Evolutionary conservation across 2,797 vertebrate species (phyloP).

Genomic region (Oreochromis grahami): DNA sequence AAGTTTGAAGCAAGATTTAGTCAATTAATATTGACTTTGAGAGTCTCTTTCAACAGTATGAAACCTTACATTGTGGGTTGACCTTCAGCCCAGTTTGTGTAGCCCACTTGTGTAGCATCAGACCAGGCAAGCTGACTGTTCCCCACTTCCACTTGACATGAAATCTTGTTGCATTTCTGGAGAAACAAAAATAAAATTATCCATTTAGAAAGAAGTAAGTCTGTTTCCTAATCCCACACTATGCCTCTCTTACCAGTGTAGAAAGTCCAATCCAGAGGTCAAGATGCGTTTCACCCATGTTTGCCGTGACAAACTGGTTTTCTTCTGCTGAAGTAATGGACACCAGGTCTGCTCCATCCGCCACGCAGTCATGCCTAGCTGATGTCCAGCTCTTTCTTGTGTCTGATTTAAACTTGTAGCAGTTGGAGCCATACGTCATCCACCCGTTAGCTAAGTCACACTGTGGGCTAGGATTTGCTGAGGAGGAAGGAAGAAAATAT

Average conservation of each 20-base stretch:
- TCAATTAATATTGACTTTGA: not conserved
- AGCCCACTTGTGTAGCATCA: constrained; percentile 12
- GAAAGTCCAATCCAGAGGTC: constrained; percentile 79
- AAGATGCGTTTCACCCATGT: constrained; percentile 22
- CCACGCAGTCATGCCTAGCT: constrained; percentile 71
- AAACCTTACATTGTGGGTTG: constrained; percentile 65
- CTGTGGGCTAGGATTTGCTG: constrained; percentile 66
- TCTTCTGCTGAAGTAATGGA: constrained; percentile 62
- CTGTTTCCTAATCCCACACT: not conserved
- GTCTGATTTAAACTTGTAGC: constrained; percentile 69
- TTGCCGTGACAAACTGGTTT: constrained; percentile 59
- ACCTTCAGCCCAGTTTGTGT: constrained; percentile 57
- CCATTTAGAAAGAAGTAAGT: not conserved
- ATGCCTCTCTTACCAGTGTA: constrained; percentile 67
- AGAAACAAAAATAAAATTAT: not conserved
- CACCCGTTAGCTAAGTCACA: constrained; percentile 74
- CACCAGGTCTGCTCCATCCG: constrained; percentile 74
- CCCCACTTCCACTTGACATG: constrained; percentile 68
- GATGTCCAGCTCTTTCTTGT: constrained; percentile 66
- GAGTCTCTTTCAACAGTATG: not conserved
- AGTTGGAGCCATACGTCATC: constrained; percentile 61
- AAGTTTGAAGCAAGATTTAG: not conserved
- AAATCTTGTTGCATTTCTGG: constrained; percentile 76
- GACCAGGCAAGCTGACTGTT: constrained; percentile 68
- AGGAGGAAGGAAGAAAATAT: not conserved